Evolutionary conservation across 1,140 invertebrate genomes (phyloP).

Genomic region (Drosophila ironensis): DNA sequence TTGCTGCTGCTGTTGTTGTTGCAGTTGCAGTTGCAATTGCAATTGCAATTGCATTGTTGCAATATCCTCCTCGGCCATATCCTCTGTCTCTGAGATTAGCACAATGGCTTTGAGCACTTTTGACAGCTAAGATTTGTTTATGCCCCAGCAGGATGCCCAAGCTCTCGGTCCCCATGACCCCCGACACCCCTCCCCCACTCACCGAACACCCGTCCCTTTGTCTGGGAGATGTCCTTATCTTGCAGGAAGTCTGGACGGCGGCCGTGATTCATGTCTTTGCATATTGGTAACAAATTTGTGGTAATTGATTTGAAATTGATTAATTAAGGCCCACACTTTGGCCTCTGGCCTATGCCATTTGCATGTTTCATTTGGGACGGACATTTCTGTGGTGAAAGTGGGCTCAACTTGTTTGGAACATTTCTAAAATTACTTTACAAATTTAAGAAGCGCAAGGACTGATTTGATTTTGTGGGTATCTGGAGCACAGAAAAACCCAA

Average conservation of each 20-base stretch:
- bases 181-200: neutral
- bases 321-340: conserved; percentile 59
- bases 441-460: no score
- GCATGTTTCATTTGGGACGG: no score
- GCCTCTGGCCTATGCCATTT: neutral
- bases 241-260: conserved; percentile 3
- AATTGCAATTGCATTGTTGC: conserved; percentile 12
- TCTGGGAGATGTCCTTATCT: conserved; percentile 39
- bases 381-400: no score
- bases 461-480: no score
- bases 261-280: conserved; percentile 73
- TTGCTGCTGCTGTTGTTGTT: conserved; percentile 7
- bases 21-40: conserved; percentile 1
- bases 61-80: neutral
- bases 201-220: neutral
- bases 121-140: conserved; percentile 79
- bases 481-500: no score
- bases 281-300: conserved; percentile 80
- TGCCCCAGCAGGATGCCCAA: conserved; percentile 23
- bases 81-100: conserved; percentile 55
- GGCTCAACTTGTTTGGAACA: no score
- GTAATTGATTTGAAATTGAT: conserved; percentile 80
- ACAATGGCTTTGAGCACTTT: conserved; percentile 80
- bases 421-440: no score
- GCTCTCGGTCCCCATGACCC: neutral